Base-by-base conservation (phyloP, 2,888 invertebrate genomes). In the Gasteruption jaculator region DNA sequence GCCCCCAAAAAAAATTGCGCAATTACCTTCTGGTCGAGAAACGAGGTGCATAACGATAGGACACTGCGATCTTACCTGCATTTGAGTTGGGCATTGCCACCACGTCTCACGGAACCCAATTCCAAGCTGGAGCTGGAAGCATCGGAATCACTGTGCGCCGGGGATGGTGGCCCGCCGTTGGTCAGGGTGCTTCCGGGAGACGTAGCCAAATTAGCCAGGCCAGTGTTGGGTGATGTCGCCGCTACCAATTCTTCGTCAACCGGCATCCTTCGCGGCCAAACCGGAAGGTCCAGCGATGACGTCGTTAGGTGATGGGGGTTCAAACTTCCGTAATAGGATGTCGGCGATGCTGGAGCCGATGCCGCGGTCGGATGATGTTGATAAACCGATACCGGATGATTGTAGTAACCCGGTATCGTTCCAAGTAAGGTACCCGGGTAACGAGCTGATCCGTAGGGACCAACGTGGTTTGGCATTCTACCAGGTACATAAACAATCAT, bases 401-500 rank as follows among this genome's bases (percentile, higher is more conserved):
- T 62, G 50, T 63, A 68, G 48, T 52, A 56, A 48, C 61, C 60
- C 55, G 60, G 57, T 46, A 56, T 54, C 34, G 58, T 46, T 50
- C 62, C 60, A 56, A 67, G 57, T 54, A 66, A 52, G 55, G 61
- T 62, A 59, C 65, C 60, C 58, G 65, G 60, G 52, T 66, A 65
- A 57, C 65, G 65, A 59, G 66, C 65, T 42, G 56, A 60, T 52
- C 64, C 66, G 61, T 67, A 69, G 45, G 61, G 59, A 44, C 62
- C 61, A 53, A 64, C 60, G 58, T 65, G 64, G 58, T 46, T 65
- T 60, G 70, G 70, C 70, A 71, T 69, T 67, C 70, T 71, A 60
- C 68, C 69, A 51, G 70, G 68, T 52, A 70, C 68, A 63, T 69
- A 68, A 63, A 70, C 63, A 54, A 71, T 71, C 70, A 71, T 69